Conservation (phyloP, 2,113 vertebrate genomes). For the Dryoscopus gambensis region DNA sequence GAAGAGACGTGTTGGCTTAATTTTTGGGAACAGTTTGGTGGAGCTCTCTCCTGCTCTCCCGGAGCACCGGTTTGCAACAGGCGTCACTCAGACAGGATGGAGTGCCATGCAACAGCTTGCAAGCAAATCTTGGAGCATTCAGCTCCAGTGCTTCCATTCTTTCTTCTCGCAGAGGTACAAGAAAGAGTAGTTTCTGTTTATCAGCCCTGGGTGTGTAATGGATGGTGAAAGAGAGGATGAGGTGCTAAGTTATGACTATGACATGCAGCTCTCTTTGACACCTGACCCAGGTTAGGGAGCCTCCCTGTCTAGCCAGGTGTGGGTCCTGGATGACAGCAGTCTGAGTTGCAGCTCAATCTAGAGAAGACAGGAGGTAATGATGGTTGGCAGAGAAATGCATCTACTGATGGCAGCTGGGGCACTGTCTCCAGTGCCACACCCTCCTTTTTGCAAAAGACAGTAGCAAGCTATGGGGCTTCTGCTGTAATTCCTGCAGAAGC, state of each 20-base stretch:
- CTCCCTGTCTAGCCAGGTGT: constrained; percentile 61
- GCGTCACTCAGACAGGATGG: constrained; percentile 26
- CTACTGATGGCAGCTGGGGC: neutral
- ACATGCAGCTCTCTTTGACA: constrained; percentile 58
- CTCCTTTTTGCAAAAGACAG: neutral
- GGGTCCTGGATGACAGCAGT: constrained; percentile 55
- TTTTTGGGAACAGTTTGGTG: neutral
- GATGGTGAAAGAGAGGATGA: constrained; percentile 12
- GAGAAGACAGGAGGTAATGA: constrained; percentile 59
- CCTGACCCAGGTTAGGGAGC: constrained; percentile 47
- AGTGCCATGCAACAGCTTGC: constrained; percentile 60
- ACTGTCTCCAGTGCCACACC: neutral
- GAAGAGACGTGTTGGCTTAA: neutral
- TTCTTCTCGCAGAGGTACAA: neutral
- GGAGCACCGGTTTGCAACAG: neutral
- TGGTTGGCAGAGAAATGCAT: constrained; percentile 47
- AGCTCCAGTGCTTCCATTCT: constrained; percentile 14
- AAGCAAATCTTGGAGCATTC: constrained; percentile 12
- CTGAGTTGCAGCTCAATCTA: constrained; percentile 63
- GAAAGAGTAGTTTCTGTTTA: constrained; percentile 13
- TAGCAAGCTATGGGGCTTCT: neutral
- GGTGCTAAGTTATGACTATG: constrained; percentile 3
- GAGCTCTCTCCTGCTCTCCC: neutral
- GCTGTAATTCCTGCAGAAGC: neutral
- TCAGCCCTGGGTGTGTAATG: constrained; percentile 20